Conservation (phyloP, 2,113 vertebrate genomes). For the Esox niger region DNA sequence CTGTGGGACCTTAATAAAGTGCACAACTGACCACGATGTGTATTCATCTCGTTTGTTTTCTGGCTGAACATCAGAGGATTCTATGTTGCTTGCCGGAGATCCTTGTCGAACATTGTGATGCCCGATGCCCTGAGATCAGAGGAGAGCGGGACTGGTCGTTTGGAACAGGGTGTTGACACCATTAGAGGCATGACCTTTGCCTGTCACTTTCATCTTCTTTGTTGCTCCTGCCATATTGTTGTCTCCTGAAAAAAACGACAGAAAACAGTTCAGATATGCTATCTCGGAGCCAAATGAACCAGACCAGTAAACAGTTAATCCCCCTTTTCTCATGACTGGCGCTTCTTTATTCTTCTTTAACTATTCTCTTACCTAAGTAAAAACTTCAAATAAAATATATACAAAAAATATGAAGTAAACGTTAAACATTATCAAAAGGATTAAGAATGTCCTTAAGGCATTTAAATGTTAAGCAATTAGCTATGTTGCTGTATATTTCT, state of each 20-base stretch:
- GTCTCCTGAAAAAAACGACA: background rate
- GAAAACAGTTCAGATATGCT: background rate
- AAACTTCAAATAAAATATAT: too few relatives aligned
- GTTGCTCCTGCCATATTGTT: background rate
- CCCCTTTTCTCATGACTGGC: background rate
- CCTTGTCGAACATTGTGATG: too few relatives aligned
- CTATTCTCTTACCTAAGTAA: too few relatives aligned
- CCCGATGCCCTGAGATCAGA: background rate
- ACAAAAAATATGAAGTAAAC: too few relatives aligned
- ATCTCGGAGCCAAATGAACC: too few relatives aligned
- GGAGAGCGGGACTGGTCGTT: background rate
- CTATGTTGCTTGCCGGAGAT: too few relatives aligned
- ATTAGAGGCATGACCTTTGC: background rate
- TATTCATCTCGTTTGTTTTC: background rate
- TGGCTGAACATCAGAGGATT: background rate
- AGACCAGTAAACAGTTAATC: background rate
- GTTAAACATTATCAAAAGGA: too few relatives aligned
- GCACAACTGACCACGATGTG: too few relatives aligned
- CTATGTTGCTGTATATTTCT: background rate
- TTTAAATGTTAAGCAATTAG: too few relatives aligned
- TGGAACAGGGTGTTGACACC: constrained; percentile 1
- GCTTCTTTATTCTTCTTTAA: too few relatives aligned
- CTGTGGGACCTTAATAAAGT: too few relatives aligned
- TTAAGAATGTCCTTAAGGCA: too few relatives aligned
- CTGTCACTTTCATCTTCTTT: background rate